Percentiles rank a stretch among this genome's conserved stretches.
These are phyloP conservation scores for Calliopum simillimum DNA, from an alignment of 2,888 invertebrate genomes.

Conservation along the genomic window DNA sequence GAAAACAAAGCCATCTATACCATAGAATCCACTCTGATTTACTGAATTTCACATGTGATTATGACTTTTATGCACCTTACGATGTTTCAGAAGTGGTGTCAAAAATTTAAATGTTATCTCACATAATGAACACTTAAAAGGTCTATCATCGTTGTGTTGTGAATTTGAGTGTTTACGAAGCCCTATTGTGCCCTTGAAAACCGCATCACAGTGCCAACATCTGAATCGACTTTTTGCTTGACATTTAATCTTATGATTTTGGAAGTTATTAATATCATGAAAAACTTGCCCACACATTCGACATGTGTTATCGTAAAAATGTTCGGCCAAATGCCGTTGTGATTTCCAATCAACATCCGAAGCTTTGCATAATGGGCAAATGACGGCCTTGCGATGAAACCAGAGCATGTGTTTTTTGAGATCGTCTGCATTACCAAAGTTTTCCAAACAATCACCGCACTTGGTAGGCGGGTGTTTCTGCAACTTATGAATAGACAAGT, in stretches of 20 bases:
- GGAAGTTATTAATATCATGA: constrained; percentile 32
- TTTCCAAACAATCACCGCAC: constrained; percentile 27
- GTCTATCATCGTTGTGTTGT: constrained; percentile 34
- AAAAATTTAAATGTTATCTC: constrained; percentile 31
- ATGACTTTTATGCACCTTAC: constrained; percentile 20
- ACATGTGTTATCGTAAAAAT: constrained; percentile 36
- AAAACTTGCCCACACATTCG: constrained; percentile 31
- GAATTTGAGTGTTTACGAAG: constrained; percentile 34
- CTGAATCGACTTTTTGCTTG: constrained; percentile 14
- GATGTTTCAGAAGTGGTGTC: constrained; percentile 32
- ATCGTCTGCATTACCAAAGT: constrained; percentile 34
- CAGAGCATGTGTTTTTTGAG: constrained; percentile 32
- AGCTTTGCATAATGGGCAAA: constrained; percentile 34
- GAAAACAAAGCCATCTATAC: background rate
- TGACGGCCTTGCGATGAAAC: constrained; percentile 24
- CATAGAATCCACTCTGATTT: background rate
- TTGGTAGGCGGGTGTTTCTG: constrained; percentile 35
- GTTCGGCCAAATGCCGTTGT: constrained; percentile 27
- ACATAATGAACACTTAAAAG: constrained; percentile 38
- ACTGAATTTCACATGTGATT: background rate
- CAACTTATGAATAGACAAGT: constrained; percentile 24
- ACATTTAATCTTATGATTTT: constrained; percentile 28
- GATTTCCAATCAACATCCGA: constrained; percentile 25
- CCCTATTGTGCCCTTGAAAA: constrained; percentile 28
- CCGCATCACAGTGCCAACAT: constrained; percentile 32